Evolutionary conservation across 2,888 invertebrate species (phyloP).

Genomic region (Miltochrista miniata): DNA sequence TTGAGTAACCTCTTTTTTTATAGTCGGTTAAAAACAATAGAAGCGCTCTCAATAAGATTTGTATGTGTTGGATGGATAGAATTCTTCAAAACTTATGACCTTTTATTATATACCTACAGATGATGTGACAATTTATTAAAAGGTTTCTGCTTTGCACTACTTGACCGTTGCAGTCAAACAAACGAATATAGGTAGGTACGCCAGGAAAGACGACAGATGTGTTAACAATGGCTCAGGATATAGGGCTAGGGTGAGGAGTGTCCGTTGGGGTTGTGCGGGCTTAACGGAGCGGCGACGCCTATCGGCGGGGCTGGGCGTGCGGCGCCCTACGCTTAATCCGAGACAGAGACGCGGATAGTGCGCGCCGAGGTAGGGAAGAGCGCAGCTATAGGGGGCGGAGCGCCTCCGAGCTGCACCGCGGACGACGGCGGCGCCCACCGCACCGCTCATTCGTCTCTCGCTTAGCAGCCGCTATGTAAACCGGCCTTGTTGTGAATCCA

Average conservation of each 20-base stretch:
- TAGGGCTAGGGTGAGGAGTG: constrained; percentile 55
- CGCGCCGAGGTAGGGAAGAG: constrained; percentile 28
- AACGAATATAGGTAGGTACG: constrained; percentile 14
- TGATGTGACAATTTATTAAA: constrained; percentile 2
- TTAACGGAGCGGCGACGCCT: constrained; percentile 46
- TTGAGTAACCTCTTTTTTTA: no score
- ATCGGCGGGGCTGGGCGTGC: constrained; percentile 45
- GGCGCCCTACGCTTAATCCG: constrained; percentile 12
- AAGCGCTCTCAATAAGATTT: no score
- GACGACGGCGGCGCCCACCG: constrained; percentile 61
- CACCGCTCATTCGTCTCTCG: constrained; percentile 79
- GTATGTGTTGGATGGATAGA: no score
- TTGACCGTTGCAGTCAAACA: constrained; percentile 7
- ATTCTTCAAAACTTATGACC: no score
- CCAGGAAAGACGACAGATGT: constrained; percentile 48
- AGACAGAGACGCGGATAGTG: constrained; percentile 4
- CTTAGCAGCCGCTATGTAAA: constrained; percentile 88
- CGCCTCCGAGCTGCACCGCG: constrained; percentile 27
- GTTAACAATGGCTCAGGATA: constrained; percentile 53
- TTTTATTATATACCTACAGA: no score
- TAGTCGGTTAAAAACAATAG: no score
- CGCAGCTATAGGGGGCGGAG: constrained; percentile 18
- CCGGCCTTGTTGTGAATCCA: constrained; percentile 92
- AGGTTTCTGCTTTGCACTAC: neutral
- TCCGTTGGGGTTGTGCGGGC: constrained; percentile 45